Percentiles rank a stretch among this genome's conserved stretches.
Evolutionary conservation across 2,797 vertebrate genomes (phyloP).

Genomic region (Rhabdomys pumilio): DNA sequence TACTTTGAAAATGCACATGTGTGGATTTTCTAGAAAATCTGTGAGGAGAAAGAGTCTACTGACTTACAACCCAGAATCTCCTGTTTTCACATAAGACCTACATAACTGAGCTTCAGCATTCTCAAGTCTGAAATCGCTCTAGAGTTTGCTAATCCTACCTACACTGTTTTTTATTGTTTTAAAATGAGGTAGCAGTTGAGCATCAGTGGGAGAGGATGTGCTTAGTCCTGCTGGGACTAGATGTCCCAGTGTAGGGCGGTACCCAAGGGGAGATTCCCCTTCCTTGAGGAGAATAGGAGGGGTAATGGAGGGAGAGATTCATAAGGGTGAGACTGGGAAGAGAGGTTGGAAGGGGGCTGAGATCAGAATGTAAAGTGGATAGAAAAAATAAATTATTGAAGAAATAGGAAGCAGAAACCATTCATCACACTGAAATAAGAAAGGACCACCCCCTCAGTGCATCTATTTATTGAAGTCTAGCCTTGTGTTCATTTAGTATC

Average conservation of each 20-base stretch:
- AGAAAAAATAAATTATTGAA: not conserved
- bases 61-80: rapidly evolving
- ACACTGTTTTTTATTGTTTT: too few relatives aligned
- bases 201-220: not conserved
- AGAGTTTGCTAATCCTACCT: not conserved
- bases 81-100: not conserved
- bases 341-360: not conserved
- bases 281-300: not conserved
- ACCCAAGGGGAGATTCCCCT: not conserved
- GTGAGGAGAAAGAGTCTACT: not conserved
- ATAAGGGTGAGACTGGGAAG: not conserved
- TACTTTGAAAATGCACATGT: not conserved
- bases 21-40: not conserved
- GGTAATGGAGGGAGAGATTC: not conserved
- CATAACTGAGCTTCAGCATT: not conserved
- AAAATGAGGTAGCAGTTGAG: not conserved
- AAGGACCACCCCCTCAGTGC: not conserved
- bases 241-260: not conserved
- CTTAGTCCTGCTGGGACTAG: not conserved
- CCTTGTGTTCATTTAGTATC: not conserved
- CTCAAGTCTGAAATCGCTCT: not conserved
- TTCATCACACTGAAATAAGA: not conserved
- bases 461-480: not conserved
- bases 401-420: not conserved
- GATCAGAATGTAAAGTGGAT: not conserved